phyloP scores from a whole-genome alignment of 2,888 invertebrate genomes.

The Leptinotarsa haldemani region DNA sequence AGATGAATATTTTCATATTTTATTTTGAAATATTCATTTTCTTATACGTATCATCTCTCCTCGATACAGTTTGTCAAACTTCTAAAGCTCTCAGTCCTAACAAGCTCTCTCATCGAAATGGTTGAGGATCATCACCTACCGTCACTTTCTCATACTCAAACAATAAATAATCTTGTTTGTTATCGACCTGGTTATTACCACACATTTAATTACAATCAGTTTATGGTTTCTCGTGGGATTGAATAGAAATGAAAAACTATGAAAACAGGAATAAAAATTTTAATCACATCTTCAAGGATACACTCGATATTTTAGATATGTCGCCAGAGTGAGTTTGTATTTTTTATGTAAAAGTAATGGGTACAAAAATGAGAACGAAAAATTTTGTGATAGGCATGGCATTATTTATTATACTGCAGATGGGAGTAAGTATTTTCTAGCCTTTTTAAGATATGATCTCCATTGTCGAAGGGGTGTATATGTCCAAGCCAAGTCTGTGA shows the following conservation, averaged over 20 bases:
- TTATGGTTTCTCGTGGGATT: constrained; percentile 1
- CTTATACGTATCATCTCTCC: too few relatives aligned
- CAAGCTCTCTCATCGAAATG: too few relatives aligned
- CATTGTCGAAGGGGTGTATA: too few relatives aligned
- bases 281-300: neutral
- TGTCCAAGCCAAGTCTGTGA: too few relatives aligned
- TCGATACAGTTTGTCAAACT: too few relatives aligned
- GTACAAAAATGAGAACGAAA: neutral
- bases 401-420: neutral
- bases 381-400: neutral
- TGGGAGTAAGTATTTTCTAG: neutral
- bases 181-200: neutral
- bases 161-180: neutral
- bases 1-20: too few relatives aligned
- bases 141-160: too few relatives aligned
- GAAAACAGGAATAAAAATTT: neutral
- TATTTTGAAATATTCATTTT: too few relatives aligned
- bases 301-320: neutral
- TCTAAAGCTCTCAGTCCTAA: too few relatives aligned
- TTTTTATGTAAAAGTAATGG: neutral
- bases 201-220: neutral
- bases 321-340: too few relatives aligned
- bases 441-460: neutral
- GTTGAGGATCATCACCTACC: too few relatives aligned
- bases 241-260: neutral